A percentile compares a stretch with the other conserved stretches of the same genome.
These are phyloP conservation scores for Nyctalus aviator DNA, from an alignment of 2,797 vertebrate genomes.

Conservation along the genomic window DNA sequence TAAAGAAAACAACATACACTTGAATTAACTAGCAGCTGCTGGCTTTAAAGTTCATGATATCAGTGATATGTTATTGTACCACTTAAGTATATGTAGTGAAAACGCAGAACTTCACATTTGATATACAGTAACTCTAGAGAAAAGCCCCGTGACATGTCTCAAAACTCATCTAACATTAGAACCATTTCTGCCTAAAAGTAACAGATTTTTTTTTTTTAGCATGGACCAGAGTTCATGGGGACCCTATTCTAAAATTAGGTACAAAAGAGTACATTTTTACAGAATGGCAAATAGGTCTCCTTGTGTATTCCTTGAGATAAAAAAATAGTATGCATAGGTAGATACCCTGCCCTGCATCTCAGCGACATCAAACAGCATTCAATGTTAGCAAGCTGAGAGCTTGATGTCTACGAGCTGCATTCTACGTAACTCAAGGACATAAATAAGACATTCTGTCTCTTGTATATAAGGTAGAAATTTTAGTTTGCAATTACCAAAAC, in stretches of 20 bases:
- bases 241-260: conserved; percentile 31
- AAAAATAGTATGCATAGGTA: neutral
- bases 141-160: conserved; percentile 24
- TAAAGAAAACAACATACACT: neutral
- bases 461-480: conserved; percentile 35
- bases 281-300: conserved; percentile 28
- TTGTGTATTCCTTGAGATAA: neutral
- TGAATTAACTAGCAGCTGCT: conserved; percentile 23
- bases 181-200: conserved; percentile 22
- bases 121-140: conserved; percentile 41
- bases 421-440: conserved; percentile 77
- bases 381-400: neutral
- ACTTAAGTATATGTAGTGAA: neutral
- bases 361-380: conserved; percentile 45
- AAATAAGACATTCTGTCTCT: conserved; percentile 42
- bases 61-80: neutral
- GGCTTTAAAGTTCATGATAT: conserved; percentile 14
- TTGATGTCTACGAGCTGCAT: neutral
- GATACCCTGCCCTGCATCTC: neutral
- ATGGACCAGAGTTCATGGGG: neutral
- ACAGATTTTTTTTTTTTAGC: conserved; percentile 47
- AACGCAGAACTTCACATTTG: neutral
- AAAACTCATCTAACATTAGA: neutral
- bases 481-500: conserved; percentile 55
- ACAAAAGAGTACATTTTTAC: conserved; percentile 43